Conservation (phyloP, 1,140 invertebrate genomes). For the Chrysomallon squamiferum region DNA sequence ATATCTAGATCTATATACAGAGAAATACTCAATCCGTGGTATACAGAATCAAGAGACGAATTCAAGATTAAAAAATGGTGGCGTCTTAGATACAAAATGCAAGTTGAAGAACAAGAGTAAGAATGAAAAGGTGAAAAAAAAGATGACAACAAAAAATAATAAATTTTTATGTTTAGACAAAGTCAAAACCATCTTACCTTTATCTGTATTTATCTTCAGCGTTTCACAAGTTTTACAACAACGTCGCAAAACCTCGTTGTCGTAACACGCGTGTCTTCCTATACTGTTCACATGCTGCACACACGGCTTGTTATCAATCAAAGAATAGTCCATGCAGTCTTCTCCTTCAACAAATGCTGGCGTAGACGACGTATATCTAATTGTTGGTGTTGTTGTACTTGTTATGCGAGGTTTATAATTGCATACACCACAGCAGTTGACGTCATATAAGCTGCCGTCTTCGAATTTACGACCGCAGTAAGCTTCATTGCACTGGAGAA, state of each 20-base stretch:
- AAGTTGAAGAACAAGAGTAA: too few relatives aligned
- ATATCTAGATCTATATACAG: too few relatives aligned
- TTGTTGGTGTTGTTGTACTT: not conserved
- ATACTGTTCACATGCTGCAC: not conserved
- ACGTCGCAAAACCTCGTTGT: not conserved
- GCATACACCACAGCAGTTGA: constrained; percentile 32
- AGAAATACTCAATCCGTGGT: too few relatives aligned
- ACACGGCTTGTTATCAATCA: not conserved
- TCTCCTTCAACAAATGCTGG: not conserved
- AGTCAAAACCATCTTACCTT: not conserved
- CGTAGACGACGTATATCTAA: not conserved
- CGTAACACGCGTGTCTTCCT: not conserved
- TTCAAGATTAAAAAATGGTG: too few relatives aligned
- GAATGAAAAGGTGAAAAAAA: too few relatives aligned
- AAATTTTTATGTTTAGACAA: too few relatives aligned
- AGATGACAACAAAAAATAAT: too few relatives aligned
- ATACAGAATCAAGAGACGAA: too few relatives aligned
- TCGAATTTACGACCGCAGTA: constrained; percentile 11
- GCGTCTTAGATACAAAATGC: too few relatives aligned
- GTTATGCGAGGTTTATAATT: not conserved
- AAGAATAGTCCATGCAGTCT: constrained; percentile 1
- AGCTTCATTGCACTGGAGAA: constrained; percentile 2
- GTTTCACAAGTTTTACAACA: not conserved
- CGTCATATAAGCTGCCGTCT: constrained; percentile 22
- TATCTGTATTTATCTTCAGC: not conserved